These are phyloP conservation scores for Octomys mimax DNA, from an alignment of 2,797 vertebrate species.

Conservation along the genomic window DNA sequence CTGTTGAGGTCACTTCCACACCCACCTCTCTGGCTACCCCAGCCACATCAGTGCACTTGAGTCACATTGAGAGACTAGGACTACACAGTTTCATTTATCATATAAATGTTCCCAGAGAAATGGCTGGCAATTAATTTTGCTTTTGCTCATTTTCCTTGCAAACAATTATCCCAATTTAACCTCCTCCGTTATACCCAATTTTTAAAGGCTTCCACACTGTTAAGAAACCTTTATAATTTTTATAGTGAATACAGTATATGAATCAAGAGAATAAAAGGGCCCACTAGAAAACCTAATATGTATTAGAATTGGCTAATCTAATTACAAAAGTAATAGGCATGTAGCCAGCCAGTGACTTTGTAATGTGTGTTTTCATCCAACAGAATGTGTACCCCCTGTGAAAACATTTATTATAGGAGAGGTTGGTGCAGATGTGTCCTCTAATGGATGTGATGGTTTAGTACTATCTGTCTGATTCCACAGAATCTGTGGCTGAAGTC, in stretches of 20 bases:
- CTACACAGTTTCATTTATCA: background rate
- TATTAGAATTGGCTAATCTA: slow-evolving; percentile 27
- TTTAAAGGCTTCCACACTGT: background rate
- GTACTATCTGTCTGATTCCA: slow-evolving; percentile 75
- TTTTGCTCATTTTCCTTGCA: background rate
- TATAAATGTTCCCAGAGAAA: background rate
- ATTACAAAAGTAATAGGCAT: slow-evolving; percentile 44
- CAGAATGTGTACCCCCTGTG: slow-evolving; percentile 41
- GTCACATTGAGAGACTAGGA: background rate
- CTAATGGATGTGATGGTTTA: slow-evolving; percentile 72
- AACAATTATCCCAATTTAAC: background rate
- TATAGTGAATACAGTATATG: background rate
- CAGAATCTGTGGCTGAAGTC: slow-evolving; percentile 81
- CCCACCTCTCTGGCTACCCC: background rate
- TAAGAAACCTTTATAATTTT: slow-evolving; percentile 21
- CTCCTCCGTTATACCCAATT: background rate
- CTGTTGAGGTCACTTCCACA: background rate
- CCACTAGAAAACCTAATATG: background rate
- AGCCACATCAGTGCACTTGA: background rate
- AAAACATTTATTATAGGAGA: slow-evolving; percentile 76
- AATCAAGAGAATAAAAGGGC: background rate
- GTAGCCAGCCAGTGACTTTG: background rate
- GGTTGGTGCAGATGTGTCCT: slow-evolving; percentile 75
- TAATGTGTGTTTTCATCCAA: slow-evolving; percentile 35
- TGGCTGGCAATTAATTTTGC: background rate